Conservation (phyloP, 2,888 invertebrate species). For the Heliconius ismenius region DNA sequence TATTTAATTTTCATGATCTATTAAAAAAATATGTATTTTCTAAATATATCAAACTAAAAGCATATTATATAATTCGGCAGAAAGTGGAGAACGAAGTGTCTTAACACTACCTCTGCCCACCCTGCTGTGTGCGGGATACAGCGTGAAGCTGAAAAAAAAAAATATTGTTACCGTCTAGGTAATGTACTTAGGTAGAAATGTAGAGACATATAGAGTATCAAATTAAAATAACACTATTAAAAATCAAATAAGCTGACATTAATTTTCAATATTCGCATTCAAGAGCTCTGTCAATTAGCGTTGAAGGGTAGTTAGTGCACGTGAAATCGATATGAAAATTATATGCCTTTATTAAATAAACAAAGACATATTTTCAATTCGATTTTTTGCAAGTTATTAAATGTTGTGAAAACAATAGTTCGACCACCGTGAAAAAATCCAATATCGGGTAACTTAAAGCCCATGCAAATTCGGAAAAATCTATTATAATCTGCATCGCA, state of each 20-base stretch:
- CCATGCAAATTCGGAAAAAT: constrained; percentile 77
- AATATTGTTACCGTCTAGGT: too few relatives aligned
- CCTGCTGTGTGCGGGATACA: too few relatives aligned
- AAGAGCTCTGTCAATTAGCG: constrained; percentile 29
- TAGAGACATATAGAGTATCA: background rate
- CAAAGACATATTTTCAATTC: constrained; percentile 45
- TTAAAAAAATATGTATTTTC: too few relatives aligned
- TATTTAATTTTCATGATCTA: too few relatives aligned
- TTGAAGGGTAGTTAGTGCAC: constrained; percentile 1
- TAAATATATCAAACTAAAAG: too few relatives aligned
- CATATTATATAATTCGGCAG: too few relatives aligned
- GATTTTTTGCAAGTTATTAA: constrained; percentile 51
- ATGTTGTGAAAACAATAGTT: constrained; percentile 62
- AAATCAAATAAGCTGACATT: constrained; percentile 7
- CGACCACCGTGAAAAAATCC: constrained; percentile 70
- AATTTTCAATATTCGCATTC: constrained; percentile 19
- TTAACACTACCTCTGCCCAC: too few relatives aligned
- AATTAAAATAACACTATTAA: background rate
- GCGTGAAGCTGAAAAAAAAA: too few relatives aligned
- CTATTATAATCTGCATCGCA: constrained; percentile 81
- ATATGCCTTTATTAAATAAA: constrained; percentile 29
- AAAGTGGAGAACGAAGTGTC: too few relatives aligned
- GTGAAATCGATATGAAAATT: constrained; percentile 31
- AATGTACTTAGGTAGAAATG: background rate
- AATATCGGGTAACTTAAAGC: constrained; percentile 75